Percentiles rank a stretch among this genome's conserved stretches.
Evolutionary conservation across 2,113 vertebrate species (phyloP).

Genomic region (Mola mola): DNA sequence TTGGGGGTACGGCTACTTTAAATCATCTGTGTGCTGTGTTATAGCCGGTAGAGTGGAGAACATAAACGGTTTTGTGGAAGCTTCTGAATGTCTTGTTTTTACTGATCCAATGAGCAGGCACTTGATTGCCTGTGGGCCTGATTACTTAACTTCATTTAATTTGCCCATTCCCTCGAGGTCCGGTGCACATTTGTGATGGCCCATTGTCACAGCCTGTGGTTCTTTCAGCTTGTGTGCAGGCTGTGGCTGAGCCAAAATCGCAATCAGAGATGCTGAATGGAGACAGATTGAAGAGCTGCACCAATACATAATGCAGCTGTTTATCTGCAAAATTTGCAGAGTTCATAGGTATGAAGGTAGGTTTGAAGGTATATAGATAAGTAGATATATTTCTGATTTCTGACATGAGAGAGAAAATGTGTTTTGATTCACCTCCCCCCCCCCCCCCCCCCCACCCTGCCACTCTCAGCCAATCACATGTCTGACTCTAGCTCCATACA

Average conservation of each 20-base stretch:
- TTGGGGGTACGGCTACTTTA: background rate
- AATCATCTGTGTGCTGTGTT: background rate
- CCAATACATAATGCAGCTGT: conserved; percentile 57
- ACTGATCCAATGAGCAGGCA: conserved; percentile 33
- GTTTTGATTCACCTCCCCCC: conserved; percentile 47
- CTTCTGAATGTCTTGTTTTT: conserved; percentile 48
- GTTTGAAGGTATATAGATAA: background rate
- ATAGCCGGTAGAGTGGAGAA: conserved; percentile 22
- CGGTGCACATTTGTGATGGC: conserved; percentile 27
- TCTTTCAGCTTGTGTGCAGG: too few species aligned
- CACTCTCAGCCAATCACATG: too few species aligned
- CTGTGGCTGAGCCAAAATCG: conserved; percentile 39
- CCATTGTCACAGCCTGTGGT: conserved; percentile 37
- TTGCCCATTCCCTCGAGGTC: conserved; percentile 41
- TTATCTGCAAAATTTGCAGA: too few species aligned
- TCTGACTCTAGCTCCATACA: too few species aligned
- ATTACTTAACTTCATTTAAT: conserved; percentile 53
- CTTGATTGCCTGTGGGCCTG: conserved; percentile 49
- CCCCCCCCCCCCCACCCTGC: too few species aligned
- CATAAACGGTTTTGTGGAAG: conserved; percentile 27
- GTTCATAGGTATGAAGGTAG: background rate
- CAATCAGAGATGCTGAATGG: conserved; percentile 50
- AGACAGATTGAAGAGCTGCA: conserved; percentile 44
- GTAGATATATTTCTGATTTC: background rate
- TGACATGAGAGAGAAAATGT: conserved; percentile 10